Conservation (phyloP, 2,113 vertebrate species). For the Diadophis punctatus region DNA sequence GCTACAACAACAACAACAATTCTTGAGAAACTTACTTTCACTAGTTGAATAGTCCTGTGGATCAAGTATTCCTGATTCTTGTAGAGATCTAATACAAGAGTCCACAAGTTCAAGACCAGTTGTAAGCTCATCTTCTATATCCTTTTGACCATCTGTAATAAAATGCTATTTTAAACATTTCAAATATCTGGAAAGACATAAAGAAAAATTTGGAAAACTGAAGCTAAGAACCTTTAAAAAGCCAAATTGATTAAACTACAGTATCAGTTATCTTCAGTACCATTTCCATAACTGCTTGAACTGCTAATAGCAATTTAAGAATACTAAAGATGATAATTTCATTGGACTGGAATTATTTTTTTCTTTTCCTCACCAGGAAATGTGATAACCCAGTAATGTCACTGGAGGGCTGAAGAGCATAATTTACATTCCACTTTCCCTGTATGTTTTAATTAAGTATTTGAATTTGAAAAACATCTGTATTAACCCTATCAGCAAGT, state of each 20-base stretch:
- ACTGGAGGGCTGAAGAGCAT: background rate
- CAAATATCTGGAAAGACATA: background rate
- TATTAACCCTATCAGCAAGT: background rate
- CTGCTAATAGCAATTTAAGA: background rate
- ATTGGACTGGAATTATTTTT: background rate
- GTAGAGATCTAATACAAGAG: conserved; percentile 94
- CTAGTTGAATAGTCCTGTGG: conserved; percentile 85
- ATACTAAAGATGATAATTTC: background rate
- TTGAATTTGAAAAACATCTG: background rate
- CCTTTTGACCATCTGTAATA: conserved; percentile 89
- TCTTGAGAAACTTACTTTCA: conserved; percentile 80
- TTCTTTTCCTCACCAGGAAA: background rate
- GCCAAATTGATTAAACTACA: background rate
- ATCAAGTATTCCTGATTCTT: conserved; percentile 96
- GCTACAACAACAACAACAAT: background rate
- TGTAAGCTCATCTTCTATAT: conserved; percentile 97
- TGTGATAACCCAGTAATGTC: background rate
- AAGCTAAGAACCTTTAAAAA: conserved; percentile 9
- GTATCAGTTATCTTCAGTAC: background rate
- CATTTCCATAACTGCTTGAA: background rate
- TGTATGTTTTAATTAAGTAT: background rate
- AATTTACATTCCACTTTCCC: background rate
- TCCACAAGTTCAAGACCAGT: conserved; percentile 96
- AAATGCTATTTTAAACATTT: conserved; percentile 27
- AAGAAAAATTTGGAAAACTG: background rate